phyloP scores from a whole-genome alignment of 2,113 vertebrate species.

The Glaucidium brasilianum region DNA sequence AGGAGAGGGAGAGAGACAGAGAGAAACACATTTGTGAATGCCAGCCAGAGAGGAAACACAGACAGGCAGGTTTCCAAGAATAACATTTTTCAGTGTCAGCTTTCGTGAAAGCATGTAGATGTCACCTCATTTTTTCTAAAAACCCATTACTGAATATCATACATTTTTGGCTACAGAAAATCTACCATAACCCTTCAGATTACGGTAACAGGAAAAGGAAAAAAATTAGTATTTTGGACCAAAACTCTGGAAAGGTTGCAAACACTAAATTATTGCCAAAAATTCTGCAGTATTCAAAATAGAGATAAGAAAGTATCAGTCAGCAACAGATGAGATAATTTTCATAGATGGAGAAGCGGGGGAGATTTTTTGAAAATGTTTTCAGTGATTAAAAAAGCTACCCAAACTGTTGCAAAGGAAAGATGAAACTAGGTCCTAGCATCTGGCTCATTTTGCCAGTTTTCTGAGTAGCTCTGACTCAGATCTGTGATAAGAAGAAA shows the following conservation, averaged over 20 bases:
- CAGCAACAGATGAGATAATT: neutral
- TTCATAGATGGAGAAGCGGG: neutral
- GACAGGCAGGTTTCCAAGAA: slow-evolving; percentile 16
- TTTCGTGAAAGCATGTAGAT: neutral
- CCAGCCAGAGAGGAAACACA: neutral
- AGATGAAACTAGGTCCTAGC: neutral
- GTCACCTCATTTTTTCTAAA: neutral
- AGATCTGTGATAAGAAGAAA: neutral
- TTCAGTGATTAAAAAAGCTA: neutral
- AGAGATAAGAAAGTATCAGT: neutral
- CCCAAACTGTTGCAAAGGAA: neutral
- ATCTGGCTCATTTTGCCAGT: neutral
- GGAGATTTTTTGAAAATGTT: neutral
- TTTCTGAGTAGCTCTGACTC: neutral
- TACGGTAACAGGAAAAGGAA: neutral
- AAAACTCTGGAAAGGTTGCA: neutral
- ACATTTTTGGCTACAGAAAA: neutral
- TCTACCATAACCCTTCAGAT: neutral
- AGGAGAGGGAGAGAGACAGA: slow-evolving; percentile 27
- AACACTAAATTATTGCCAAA: neutral
- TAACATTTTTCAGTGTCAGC: neutral
- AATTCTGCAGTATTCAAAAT: neutral
- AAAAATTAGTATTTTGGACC: neutral
- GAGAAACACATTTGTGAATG: slow-evolving; percentile 32
- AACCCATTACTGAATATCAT: neutral